These are phyloP conservation scores for Folsomia manolachei DNA, from an alignment of 2,888 invertebrate species.

Conservation along the genomic window DNA sequence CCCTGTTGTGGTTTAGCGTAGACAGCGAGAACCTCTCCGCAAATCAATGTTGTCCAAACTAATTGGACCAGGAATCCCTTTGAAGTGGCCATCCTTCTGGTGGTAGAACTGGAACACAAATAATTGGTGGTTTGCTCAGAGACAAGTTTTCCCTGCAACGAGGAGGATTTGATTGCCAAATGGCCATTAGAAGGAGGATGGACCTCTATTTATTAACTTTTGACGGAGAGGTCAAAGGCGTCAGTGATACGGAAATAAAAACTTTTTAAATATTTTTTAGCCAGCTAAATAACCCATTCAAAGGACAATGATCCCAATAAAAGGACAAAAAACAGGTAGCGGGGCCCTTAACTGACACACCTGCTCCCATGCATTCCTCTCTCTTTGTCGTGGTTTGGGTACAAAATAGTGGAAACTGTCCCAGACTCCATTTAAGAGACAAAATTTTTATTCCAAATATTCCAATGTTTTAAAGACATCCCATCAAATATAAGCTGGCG, in stretches of 20 bases:
- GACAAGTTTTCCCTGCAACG: too few relatives aligned
- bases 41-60: constrained; percentile 1
- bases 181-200: neutral
- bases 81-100: neutral
- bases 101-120: neutral
- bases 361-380: too few relatives aligned
- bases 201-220: neutral
- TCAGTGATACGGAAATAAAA: too few relatives aligned
- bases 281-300: neutral
- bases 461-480: too few relatives aligned
- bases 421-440: too few relatives aligned
- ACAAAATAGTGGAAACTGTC: too few relatives aligned
- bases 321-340: neutral
- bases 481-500: too few relatives aligned
- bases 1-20: constrained; percentile 1
- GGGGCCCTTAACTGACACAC: too few relatives aligned
- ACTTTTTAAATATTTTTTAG: neutral
- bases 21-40: constrained; percentile 11
- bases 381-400: too few relatives aligned
- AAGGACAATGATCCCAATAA: neutral
- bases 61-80: constrained; percentile 1
- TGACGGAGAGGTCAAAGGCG: too few relatives aligned
- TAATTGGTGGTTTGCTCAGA: too few relatives aligned
- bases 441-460: too few relatives aligned
- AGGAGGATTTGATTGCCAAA: neutral